Conservation (phyloP, 2,888 invertebrate species). For the Epirrhoe alternata region DNA sequence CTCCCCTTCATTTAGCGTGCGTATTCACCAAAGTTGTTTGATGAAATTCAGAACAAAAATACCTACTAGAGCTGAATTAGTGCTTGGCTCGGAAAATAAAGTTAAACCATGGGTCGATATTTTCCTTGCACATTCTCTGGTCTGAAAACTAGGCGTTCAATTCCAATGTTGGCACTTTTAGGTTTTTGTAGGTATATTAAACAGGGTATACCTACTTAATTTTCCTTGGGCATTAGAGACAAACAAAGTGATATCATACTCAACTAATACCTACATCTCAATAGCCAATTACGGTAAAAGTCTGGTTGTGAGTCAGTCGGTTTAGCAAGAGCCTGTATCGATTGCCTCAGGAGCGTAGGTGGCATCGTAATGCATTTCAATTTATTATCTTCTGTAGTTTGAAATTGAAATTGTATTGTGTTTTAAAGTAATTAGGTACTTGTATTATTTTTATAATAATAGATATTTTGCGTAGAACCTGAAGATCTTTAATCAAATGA, state of each 20-base stretch:
- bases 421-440: neutral
- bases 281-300: slow-evolving; percentile 27
- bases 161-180: too few species aligned
- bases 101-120: too few species aligned
- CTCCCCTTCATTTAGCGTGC: too few species aligned
- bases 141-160: too few species aligned
- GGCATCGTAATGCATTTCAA: slow-evolving; percentile 21
- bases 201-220: neutral
- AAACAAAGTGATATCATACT: slow-evolving; percentile 21
- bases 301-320: slow-evolving; percentile 23
- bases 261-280: slow-evolving; percentile 13
- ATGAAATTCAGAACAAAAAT: too few species aligned
- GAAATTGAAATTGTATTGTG: neutral
- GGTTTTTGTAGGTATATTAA: neutral
- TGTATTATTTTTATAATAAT: too few species aligned
- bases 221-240: neutral
- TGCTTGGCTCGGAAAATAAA: too few species aligned
- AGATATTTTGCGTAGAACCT: too few species aligned
- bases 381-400: slow-evolving; percentile 10
- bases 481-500: too few species aligned
- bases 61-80: too few species aligned
- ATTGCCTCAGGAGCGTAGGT: slow-evolving; percentile 28
- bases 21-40: too few species aligned
- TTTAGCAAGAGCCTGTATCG: slow-evolving; percentile 23
- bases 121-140: too few species aligned